Conservation (phyloP, 1,140 invertebrate genomes). For the Tetramorium alpestre region DNA sequence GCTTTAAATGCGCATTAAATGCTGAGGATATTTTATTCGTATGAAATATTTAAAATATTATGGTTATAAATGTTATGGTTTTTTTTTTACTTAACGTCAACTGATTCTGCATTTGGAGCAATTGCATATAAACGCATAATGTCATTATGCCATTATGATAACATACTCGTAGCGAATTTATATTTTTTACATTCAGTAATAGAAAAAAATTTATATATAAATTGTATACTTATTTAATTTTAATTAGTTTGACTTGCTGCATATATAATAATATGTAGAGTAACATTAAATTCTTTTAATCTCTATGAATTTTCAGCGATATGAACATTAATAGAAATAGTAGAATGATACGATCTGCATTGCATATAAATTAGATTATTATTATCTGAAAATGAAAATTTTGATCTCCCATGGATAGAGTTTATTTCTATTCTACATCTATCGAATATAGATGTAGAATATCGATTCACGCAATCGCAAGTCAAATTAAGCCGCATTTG, state of each 20-base stretch:
- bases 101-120: not conserved
- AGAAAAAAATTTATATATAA: not conserved
- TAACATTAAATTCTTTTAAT: not conserved
- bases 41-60: not conserved
- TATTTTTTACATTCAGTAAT: not conserved
- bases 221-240: not conserved
- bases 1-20: not conserved
- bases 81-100: not conserved
- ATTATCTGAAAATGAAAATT: not conserved
- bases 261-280: not conserved
- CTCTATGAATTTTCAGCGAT: not conserved
- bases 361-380: slow-evolving; percentile 33
- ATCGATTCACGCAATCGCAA: not conserved
- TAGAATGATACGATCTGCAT: not conserved
- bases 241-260: not conserved
- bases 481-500: not conserved
- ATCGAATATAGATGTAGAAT: too few species aligned
- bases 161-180: not conserved
- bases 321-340: not conserved
- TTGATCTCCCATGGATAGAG: not conserved
- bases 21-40: not conserved
- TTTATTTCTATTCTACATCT: slow-evolving; percentile 10
- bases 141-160: not conserved
- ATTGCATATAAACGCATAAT: not conserved
- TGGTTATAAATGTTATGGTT: not conserved